Conservation (phyloP, 1,140 invertebrate genomes). For the Megathymus violae region DNA sequence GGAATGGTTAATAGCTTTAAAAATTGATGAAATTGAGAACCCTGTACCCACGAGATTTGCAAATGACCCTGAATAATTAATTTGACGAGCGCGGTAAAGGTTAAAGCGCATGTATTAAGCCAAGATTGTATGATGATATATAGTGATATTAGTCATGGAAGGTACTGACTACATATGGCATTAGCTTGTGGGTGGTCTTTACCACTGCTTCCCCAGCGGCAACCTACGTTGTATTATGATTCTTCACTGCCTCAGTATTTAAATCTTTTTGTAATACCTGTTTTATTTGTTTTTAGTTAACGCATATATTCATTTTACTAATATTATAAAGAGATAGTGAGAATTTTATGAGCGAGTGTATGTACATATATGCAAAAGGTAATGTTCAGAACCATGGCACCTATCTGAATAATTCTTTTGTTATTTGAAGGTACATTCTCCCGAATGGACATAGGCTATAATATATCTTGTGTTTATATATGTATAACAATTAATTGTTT, state of each 20-base stretch:
- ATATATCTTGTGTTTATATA: no score
- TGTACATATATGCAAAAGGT: no score
- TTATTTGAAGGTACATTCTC: no score
- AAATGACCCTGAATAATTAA: conserved; percentile 29
- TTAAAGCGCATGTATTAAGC: conserved; percentile 8
- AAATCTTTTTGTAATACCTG: not conserved
- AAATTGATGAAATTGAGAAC: conserved; percentile 11
- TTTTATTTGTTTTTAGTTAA: not conserved
- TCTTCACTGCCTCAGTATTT: not conserved
- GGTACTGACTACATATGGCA: conserved; percentile 27
- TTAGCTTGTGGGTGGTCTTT: conserved; percentile 33
- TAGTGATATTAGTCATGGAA: conserved; percentile 51
- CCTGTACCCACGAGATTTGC: conserved; percentile 5
- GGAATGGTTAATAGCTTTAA: conserved; percentile 4
- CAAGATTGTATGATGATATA: conserved; percentile 33
- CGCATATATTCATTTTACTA: no score
- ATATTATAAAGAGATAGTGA: no score
- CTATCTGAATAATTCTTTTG: no score
- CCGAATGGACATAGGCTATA: no score
- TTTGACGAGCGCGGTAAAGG: conserved; percentile 7
- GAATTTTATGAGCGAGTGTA: no score
- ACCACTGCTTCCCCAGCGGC: conserved; percentile 4
- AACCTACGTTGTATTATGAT: not conserved
- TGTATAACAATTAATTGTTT: no score
- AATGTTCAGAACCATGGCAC: no score